Evolutionary conservation across 2,113 vertebrate species (phyloP).

Genomic region (Xenotilapia caudafasciata): DNA sequence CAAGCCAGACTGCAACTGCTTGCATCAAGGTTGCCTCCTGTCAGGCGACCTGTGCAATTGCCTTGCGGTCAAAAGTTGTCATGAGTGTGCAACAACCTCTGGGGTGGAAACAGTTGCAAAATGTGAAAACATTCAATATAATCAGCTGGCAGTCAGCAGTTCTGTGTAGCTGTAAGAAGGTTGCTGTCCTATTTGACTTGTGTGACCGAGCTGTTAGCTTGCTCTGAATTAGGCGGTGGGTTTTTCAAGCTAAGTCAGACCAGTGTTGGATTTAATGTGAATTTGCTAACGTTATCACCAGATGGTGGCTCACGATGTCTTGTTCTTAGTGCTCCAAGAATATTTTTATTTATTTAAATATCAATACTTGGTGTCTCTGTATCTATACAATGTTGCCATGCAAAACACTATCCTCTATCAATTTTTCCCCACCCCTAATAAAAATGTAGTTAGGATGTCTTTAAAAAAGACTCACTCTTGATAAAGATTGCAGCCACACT

Average conservation of each 20-base stretch:
- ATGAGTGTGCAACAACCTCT: not conserved
- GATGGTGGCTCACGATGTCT: not conserved
- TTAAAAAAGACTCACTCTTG: not conserved
- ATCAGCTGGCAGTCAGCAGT: not conserved
- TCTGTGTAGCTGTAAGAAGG: not conserved
- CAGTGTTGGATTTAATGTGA: not conserved
- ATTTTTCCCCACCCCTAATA: rapidly evolving
- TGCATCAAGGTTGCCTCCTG: not conserved
- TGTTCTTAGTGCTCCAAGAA: not conserved
- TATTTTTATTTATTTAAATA: not conserved
- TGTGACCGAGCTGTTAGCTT: not conserved
- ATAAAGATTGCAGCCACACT: not conserved
- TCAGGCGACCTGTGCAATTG: not conserved
- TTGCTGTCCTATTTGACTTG: not conserved
- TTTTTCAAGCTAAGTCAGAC: not conserved
- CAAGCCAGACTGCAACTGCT: not conserved
- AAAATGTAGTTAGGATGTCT: not conserved
- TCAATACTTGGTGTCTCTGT: not conserved
- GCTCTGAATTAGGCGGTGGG: not conserved
- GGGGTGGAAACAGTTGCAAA: not conserved
- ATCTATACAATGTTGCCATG: not conserved
- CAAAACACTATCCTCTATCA: not conserved
- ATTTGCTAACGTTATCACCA: not conserved
- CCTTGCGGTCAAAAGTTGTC: not conserved
- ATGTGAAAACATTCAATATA: not conserved